Conservation (phyloP, 1,140 invertebrate species). For the Trachelipus rathkii region DNA sequence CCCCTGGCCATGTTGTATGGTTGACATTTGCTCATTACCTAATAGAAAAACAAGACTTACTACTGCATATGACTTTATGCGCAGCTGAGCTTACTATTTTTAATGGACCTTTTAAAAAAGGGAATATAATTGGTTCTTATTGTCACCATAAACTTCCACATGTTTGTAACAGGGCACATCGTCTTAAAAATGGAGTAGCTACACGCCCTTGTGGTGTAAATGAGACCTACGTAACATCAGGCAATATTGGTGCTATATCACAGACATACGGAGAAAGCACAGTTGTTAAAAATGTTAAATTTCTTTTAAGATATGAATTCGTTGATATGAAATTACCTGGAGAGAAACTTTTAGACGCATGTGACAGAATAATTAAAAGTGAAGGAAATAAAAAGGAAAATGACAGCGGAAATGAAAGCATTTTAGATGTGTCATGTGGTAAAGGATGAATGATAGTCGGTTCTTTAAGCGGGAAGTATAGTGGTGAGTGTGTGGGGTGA, state of each 20-base stretch:
- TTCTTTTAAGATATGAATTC: slow-evolving; percentile 75
- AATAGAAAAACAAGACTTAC: slow-evolving; percentile 36
- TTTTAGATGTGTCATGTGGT: slow-evolving; percentile 57
- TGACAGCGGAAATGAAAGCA: slow-evolving; percentile 52
- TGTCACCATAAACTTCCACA: slow-evolving; percentile 69
- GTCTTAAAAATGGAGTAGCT: slow-evolving; percentile 61
- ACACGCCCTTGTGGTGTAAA: slow-evolving; percentile 67
- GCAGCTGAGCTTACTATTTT: slow-evolving; percentile 62
- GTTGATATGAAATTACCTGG: slow-evolving; percentile 72
- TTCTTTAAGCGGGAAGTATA: no score
- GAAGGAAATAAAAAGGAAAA: slow-evolving; percentile 24
- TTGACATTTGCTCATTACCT: slow-evolving; percentile 48
- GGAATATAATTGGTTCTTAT: slow-evolving; percentile 59
- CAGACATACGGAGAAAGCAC: slow-evolving; percentile 71
- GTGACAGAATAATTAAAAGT: slow-evolving; percentile 40
- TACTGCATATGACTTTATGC: slow-evolving; percentile 53
- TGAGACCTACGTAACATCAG: slow-evolving; percentile 71
- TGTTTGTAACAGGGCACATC: slow-evolving; percentile 62
- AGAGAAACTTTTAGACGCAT: slow-evolving; percentile 53
- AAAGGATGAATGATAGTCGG: slow-evolving; percentile 55
- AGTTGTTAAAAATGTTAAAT: slow-evolving; percentile 69
- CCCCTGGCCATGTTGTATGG: slow-evolving; percentile 41
- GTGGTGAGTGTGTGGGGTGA: no score
- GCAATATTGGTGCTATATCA: slow-evolving; percentile 66
- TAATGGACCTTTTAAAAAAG: slow-evolving; percentile 48